phyloP scores from a whole-genome alignment of 2,888 invertebrate species.

The Xanthorhoe designata region DNA sequence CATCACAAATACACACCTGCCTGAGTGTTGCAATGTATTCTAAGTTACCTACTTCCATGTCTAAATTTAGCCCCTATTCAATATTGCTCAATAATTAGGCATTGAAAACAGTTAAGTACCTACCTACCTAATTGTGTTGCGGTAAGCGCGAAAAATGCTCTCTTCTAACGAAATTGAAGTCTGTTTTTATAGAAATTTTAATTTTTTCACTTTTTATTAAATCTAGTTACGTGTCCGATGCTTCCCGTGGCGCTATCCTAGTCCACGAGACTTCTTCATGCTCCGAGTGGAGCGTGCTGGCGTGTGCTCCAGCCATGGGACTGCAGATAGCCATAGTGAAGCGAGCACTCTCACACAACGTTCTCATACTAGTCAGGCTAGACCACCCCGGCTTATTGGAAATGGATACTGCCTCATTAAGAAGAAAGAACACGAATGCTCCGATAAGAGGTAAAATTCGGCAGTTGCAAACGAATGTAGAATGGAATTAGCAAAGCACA shows the following conservation, averaged over 20 bases:
- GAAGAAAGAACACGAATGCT: conserved; percentile 84
- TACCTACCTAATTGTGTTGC: conserved; percentile 14
- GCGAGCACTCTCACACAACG: conserved; percentile 83
- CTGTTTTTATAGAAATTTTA: too few relatives aligned
- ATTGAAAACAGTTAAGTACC: too few relatives aligned
- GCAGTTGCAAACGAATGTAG: neutral
- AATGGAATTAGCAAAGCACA: neutral
- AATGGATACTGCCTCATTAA: conserved; percentile 87
- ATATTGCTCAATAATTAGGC: conserved; percentile 1
- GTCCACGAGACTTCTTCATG: conserved; percentile 88
- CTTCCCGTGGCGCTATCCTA: conserved; percentile 88
- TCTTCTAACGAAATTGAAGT: too few relatives aligned
- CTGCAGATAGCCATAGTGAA: conserved; percentile 88
- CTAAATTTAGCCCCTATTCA: conserved; percentile 10
- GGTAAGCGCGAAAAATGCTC: too few relatives aligned
- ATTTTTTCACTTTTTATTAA: too few relatives aligned
- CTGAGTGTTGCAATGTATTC: conserved; percentile 23
- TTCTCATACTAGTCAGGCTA: conserved; percentile 87
- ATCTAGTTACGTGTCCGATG: conserved; percentile 87
- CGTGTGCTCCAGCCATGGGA: conserved; percentile 85
- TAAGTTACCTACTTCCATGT: conserved; percentile 11
- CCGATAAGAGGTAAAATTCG: conserved; percentile 60
- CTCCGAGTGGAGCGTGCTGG: conserved; percentile 87
- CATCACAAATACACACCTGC: conserved; percentile 13
- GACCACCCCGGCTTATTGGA: conserved; percentile 87